Evolutionary conservation across 2,113 vertebrate species (phyloP).

Genomic region (Picathartes gymnocephalus): DNA sequence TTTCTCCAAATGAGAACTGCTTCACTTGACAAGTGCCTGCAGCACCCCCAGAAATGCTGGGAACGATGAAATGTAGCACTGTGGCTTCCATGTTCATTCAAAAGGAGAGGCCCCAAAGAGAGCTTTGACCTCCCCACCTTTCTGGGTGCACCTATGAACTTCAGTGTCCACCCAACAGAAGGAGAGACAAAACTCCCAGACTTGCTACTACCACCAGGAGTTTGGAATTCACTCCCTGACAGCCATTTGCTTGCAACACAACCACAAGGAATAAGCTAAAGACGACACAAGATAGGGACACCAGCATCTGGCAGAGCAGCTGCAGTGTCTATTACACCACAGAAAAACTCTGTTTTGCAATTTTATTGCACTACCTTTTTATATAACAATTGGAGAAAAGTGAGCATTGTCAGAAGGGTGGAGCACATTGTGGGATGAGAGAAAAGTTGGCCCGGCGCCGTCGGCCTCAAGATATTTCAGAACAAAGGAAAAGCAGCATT

Average conservation of each 20-base stretch:
- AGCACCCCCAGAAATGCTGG: neutral
- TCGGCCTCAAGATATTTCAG: conserved; percentile 31
- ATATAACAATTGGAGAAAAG: conserved; percentile 55
- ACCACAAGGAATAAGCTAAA: neutral
- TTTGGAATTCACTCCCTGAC: neutral
- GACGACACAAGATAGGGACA: neutral
- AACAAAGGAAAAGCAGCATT: conserved; percentile 25
- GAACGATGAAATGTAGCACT: rapidly evolving
- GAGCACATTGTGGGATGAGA: conserved; percentile 46
- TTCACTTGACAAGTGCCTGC: neutral
- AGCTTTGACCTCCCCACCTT: neutral
- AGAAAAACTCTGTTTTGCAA: conserved; percentile 37
- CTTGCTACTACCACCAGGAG: neutral
- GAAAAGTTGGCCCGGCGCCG: conserved; percentile 26
- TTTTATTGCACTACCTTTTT: conserved; percentile 53
- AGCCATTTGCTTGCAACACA: neutral
- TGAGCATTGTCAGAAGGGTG: conserved; percentile 62
- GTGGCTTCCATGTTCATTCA: neutral
- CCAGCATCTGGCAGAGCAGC: neutral
- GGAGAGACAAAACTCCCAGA: neutral
- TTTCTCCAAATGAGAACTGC: neutral
- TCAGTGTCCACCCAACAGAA: neutral
- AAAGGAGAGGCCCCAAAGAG: neutral
- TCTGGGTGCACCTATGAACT: neutral
- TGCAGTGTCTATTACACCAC: neutral